phyloP scores from a whole-genome alignment of 2,113 vertebrate genomes.

The Cricetomys ansorgei region DNA sequence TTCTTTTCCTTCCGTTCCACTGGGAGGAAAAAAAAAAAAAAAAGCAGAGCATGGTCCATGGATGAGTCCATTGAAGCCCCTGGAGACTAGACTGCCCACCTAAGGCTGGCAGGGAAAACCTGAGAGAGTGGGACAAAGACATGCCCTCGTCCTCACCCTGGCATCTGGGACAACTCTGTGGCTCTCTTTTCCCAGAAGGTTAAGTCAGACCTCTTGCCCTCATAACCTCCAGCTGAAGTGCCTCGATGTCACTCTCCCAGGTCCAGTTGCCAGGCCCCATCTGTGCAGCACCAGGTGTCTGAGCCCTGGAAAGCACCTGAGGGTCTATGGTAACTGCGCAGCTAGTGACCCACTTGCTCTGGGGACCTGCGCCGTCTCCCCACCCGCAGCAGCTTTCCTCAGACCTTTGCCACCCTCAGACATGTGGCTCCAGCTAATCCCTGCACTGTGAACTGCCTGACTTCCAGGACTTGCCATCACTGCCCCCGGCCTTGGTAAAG shows the following conservation, averaged over 20 bases:
- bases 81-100: slow-evolving; percentile 22
- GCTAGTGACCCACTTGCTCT: background rate
- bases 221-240: background rate
- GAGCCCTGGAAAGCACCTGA: background rate
- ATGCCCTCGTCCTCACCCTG: background rate
- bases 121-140: background rate
- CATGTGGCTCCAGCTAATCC: background rate
- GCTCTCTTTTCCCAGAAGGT: background rate
- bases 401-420: background rate
- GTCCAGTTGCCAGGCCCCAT: background rate
- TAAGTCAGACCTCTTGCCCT: background rate
- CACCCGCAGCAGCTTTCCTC: background rate
- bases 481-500: background rate
- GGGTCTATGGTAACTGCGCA: background rate
- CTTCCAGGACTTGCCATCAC: background rate
- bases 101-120: background rate
- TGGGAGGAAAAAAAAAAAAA: background rate
- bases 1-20: background rate
- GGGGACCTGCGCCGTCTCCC: background rate
- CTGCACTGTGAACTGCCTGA: background rate
- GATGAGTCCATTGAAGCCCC: background rate
- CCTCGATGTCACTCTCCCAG: background rate
- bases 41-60: background rate
- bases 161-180: background rate
- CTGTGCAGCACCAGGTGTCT: background rate